These are phyloP conservation scores for Dunckerocampus dactyliophorus DNA, from an alignment of 2,113 vertebrate genomes.

Conservation along the genomic window DNA sequence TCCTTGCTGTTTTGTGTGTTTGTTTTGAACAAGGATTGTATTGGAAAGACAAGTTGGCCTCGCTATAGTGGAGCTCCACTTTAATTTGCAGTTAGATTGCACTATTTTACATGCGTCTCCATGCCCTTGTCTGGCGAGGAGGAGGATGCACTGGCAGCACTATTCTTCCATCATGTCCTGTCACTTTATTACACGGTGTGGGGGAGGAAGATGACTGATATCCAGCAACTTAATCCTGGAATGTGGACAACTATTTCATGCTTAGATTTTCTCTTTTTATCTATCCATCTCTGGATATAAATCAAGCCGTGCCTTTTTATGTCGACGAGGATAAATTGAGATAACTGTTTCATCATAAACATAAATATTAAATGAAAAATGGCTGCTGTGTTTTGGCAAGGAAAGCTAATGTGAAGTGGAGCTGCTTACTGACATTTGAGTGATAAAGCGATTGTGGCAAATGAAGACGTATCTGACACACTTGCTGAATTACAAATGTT, in stretches of 20 bases:
- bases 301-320: neutral
- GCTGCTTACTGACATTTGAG: neutral
- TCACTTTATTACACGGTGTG: constrained; percentile 45
- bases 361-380: neutral
- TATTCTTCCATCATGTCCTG: constrained; percentile 32
- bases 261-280: neutral
- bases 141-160: constrained; percentile 38
- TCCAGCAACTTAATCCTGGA: constrained; percentile 43
- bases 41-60: neutral
- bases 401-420: no score
- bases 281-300: neutral
- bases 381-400: neutral
- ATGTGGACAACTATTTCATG: constrained; percentile 32
- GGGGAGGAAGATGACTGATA: constrained; percentile 54
- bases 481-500: neutral
- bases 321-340: neutral
- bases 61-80: neutral
- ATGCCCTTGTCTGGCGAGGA: constrained; percentile 38
- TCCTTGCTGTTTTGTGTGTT: neutral
- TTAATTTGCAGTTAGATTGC: constrained; percentile 16
- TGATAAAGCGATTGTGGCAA: neutral
- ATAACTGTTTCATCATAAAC: neutral
- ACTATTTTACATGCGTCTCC: constrained; percentile 23
- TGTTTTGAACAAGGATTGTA: constrained; percentile 4
- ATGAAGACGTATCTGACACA: neutral